Base-by-base conservation (phyloP, 2,888 invertebrate species). In the Onthophagus sagittarius region DNA sequence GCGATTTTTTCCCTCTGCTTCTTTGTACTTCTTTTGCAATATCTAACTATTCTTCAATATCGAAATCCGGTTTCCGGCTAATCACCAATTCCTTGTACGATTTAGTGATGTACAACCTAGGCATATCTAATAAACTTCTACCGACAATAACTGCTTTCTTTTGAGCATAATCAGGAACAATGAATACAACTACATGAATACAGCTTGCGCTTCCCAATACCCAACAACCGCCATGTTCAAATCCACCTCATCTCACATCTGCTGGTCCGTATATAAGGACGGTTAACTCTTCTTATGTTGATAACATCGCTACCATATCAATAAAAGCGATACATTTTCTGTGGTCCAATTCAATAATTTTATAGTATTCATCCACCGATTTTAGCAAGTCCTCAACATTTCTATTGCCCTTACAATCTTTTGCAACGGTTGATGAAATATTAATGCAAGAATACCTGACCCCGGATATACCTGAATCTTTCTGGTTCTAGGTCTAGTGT, bases 271-370 rank as follows among this genome's bases (percentile, higher is more conserved):
- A 74, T 6, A 13, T n/a, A 9, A 74, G 14, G 7, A 72, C 69
- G 14, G 69, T 9, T 73, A 13, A 15, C n/a, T 39, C 69, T 9
- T 39, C 70, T n/a, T 23, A 74, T n/a, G 6, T 72, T 74, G 11
- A 74, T 72, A n/a, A 74, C 72, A 31, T 74, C 74, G 62, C 74
- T 74, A 64, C 74, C 9, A 74, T n/a, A 33, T 74, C 74, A 63
- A 74, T 53, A 63, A 72, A 74, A 4, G 72, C 74, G 6, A 69
- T 23, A n/a, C 72, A 23, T 1, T 62, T 33, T 32, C 69, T 69
- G 11, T 72, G 72, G 13, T 73, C 72, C 23, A 74, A 62, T 9
- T 71, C 31, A n/a, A 72, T 53, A 23, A 32, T 14, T 67, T 73
- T 73, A 32, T 65, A 62, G 63, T 72, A 72, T 67, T 72, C 73